Evolutionary conservation across 2,888 invertebrate genomes (phyloP), one percentile per base, ranked within the genome.

Genomic region (Volucella zonaria): DNA sequence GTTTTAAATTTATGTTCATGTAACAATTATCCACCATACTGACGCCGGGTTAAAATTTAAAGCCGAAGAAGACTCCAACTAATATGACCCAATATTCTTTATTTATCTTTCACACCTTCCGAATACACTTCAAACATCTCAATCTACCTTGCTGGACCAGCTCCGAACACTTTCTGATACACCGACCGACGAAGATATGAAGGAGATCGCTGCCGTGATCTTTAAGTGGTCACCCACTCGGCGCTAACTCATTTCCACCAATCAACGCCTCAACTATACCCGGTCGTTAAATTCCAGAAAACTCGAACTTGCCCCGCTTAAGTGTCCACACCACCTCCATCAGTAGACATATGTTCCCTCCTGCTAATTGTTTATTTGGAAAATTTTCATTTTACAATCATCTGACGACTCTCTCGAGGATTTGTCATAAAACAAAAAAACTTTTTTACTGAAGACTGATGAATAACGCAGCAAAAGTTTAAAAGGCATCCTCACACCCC

Each of bases 401-500:
- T 10, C 43, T 11, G 14, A 58, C 14, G 58, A 58, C 14, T 58
- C 31, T 40, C 10, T 23, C 9, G 43, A 54, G 54, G 43, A 52
- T 43, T 54, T 43, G 54, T 67, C 67, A 67, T 67, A 68, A 56
- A 68, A 23, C 12, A 58, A 43, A 15, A 12, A 38, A 10, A 9
- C 51, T 15, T 14, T n/a, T 11, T 8, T 45, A 18, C n/a, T n/a
- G 12, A 56, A 45, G 38, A n/a, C 58, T 14, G 49, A 11, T 14
- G 40, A 15, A 18, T 40, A 12, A 10, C 1, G 9, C 38, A 18
- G 8, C 10, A 18, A 67, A 52, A 12, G 52, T 51, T 62, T 3
- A 54, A 54, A 43, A n/a, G 9, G 14, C 31, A 9, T n/a, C 51
- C 38, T 18, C 10, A 18, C 14, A 71, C 59, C 64, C 45, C 18